These are phyloP conservation scores for Dichetophora obliterata DNA, from an alignment of 2,888 invertebrate genomes.

Conservation along the genomic window DNA sequence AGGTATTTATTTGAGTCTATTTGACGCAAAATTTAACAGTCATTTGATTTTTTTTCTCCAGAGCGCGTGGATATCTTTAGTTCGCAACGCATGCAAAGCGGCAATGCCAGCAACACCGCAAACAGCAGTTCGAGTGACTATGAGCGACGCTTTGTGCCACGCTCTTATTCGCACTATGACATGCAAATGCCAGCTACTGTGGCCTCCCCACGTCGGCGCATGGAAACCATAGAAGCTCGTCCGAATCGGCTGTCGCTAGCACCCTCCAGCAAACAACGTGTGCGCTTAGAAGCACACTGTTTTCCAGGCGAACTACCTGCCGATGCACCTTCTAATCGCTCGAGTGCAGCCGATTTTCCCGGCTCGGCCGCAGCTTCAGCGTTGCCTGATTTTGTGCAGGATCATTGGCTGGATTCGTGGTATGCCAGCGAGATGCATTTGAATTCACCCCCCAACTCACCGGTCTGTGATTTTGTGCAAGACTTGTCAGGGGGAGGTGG, in stretches of 20 bases:
- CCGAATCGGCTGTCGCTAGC: conserved; percentile 40
- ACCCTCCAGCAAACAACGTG: conserved; percentile 14
- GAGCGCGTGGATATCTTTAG: conserved; percentile 6
- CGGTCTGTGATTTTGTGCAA: conserved; percentile 58
- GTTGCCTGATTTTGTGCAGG: conserved; percentile 89
- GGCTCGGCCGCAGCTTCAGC: conserved; percentile 64
- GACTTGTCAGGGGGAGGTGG: conserved; percentile 56
- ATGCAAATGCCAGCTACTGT: conserved; percentile 58
- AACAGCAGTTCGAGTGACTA: conserved; percentile 50
- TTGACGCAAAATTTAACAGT: too few species aligned
- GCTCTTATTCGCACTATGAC: conserved; percentile 69
- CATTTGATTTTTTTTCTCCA: neutral
- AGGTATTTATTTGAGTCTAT: too few species aligned
- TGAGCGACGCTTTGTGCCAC: conserved; percentile 61
- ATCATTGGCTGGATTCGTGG: conserved; percentile 84
- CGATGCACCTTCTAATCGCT: conserved; percentile 40
- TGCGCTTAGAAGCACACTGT: conserved; percentile 20
- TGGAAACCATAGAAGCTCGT: conserved; percentile 46
- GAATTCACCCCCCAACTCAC: conserved; percentile 65
- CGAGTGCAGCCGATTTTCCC: conserved; percentile 51
- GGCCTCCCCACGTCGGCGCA: conserved; percentile 50
- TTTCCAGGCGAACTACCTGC: conserved; percentile 33
- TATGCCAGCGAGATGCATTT: conserved; percentile 65
- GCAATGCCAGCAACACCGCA: conserved; percentile 43
- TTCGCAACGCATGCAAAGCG: conserved; percentile 18